A percentile compares a stretch with the other conserved stretches of the same genome.
Evolutionary conservation across 2,797 vertebrate species (phyloP).

Genomic region (Orestias chungarensis): DNA sequence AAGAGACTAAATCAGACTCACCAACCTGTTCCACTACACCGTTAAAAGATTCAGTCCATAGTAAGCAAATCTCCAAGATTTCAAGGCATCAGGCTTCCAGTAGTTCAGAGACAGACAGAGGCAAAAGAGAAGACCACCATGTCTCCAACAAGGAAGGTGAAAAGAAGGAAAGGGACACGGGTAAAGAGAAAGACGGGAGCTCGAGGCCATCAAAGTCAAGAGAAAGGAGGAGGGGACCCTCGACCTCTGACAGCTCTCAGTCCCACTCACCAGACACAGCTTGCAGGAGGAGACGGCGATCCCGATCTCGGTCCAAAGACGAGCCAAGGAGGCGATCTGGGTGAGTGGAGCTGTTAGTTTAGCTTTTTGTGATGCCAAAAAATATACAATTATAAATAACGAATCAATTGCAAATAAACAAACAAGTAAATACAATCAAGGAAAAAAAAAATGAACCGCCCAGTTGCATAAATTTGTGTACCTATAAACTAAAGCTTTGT

Average conservation of each 20-base stretch:
- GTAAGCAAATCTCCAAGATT: slow-evolving; percentile 63
- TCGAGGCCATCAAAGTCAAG: slow-evolving; percentile 63
- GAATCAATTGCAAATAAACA: neutral
- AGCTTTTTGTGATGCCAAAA: neutral
- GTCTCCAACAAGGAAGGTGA: slow-evolving; percentile 48
- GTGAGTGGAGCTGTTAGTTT: slow-evolving; percentile 41
- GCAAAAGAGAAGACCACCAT: slow-evolving; percentile 55
- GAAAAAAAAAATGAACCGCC: neutral
- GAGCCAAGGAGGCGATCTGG: slow-evolving; percentile 63
- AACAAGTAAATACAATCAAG: neutral
- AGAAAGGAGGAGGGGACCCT: slow-evolving; percentile 49
- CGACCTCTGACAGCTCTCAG: slow-evolving; percentile 64
- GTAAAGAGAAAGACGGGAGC: slow-evolving; percentile 51
- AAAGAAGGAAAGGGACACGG: slow-evolving; percentile 63
- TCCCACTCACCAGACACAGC: slow-evolving; percentile 73
- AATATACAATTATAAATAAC: neutral
- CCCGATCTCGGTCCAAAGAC: slow-evolving; percentile 77
- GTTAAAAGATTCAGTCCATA: slow-evolving; percentile 50
- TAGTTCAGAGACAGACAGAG: slow-evolving; percentile 76
- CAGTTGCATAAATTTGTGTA: neutral
- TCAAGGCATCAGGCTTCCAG: slow-evolving; percentile 74
- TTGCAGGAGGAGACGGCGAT: slow-evolving; percentile 74
- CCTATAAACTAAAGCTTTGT: too few relatives aligned
- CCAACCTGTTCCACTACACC: slow-evolving; percentile 67
- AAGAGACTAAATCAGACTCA: slow-evolving; percentile 66